Evolutionary conservation across 2,888 invertebrate genomes (phyloP), one percentile per base, ranked within the genome.

Genomic region (Trichogramma evanescens): DNA sequence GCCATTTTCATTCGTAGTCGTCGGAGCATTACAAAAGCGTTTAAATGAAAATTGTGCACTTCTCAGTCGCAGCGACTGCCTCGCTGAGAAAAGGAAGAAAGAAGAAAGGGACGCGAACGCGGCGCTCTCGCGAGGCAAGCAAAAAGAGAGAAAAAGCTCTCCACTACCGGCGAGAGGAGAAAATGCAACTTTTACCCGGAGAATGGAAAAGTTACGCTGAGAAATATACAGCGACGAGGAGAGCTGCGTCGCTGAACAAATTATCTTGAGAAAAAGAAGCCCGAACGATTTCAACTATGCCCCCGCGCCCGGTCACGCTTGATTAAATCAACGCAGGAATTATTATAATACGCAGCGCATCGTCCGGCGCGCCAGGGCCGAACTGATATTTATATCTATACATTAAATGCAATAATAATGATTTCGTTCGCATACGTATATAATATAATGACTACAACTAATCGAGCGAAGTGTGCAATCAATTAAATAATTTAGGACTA

Each of bases 21-120:
- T 62, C 61, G 63, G 59, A 56, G 63, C 59, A 64, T 59, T 61
- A 59, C 61, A 62, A 64, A 64, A 61, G 61, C 63, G 63, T 61
- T 64, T 64, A 64, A 64, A 61, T 64, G 66, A 64, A 61, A 64
- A 64, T 59, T 59, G 69, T 66, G 68, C 68, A 71, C 66, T 70
- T 70, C 61, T 68, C 66, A 65, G 67, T 67, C 66, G 67, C 48
- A 26, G 26, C 26, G 26, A 26, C 26, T 26, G 26, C 26, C 26
- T 26, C 26, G 2, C 26, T 26, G 26, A 26, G 26, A 26, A 26
- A 26, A 26, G 26, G 51, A 26, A 54, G 57, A 50, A 41, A 49
- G 63, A 54, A 50, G 61, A 54, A 50, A 58, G 49, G 56, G 56
- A 57, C 54, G 54, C 56, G 55, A 50, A 6, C 56, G 55, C 52